Conservation (phyloP, 2,797 vertebrate genomes). For the Anguilla obscura region DNA sequence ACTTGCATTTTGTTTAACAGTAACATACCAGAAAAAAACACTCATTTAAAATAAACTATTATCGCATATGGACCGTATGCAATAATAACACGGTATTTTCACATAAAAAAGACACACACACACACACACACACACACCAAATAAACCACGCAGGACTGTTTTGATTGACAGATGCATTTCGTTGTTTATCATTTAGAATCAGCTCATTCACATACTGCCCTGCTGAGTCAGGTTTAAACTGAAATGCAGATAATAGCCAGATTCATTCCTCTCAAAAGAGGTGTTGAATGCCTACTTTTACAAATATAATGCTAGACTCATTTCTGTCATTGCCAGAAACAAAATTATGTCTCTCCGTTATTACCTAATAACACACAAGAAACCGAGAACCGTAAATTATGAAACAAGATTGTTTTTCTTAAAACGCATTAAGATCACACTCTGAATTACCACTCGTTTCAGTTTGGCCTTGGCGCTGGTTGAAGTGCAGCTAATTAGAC, state of each 20-base stretch:
- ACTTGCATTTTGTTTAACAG: neutral
- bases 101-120: neutral
- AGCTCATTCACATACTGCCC: neutral
- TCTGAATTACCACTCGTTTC: slow-evolving; percentile 11
- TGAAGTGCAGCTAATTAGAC: slow-evolving; percentile 19
- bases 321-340: slow-evolving; percentile 16
- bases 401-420: slow-evolving; percentile 1
- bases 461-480: neutral
- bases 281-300: neutral
- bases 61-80: neutral
- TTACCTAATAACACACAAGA: neutral
- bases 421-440: neutral
- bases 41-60: neutral
- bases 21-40: neutral
- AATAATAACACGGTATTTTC: neutral
- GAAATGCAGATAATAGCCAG: neutral
- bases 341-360: neutral
- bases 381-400: neutral
- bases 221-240: neutral
- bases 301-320: neutral
- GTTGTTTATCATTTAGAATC: neutral
- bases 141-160: neutral
- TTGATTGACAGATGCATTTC: neutral
- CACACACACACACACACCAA: neutral
- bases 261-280: neutral